phyloP scores from a whole-genome alignment of 1,140 invertebrate species.

The Coenobita brevimanus region DNA sequence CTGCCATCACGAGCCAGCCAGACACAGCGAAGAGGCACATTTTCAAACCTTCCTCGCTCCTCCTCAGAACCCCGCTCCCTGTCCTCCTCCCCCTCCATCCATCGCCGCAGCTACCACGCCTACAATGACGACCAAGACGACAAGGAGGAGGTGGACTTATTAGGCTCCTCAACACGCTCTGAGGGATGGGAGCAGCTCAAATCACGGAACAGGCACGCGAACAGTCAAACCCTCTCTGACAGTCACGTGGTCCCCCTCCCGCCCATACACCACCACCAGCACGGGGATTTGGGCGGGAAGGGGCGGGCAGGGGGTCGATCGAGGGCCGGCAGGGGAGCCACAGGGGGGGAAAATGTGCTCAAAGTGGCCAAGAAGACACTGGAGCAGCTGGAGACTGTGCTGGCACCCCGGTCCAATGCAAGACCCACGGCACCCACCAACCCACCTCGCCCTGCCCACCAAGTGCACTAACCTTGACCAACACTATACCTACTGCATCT shows the following conservation, averaged over 20 bases:
- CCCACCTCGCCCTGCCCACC: too few species aligned
- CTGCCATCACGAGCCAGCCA: not conserved
- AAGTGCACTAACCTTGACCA: too few species aligned
- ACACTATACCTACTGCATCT: too few species aligned
- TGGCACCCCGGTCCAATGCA: constrained; percentile 41
- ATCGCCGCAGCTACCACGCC: not conserved
- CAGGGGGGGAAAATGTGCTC: constrained; percentile 43
- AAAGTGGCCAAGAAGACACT: constrained; percentile 62
- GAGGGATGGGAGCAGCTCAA: constrained; percentile 58
- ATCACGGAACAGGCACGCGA: not conserved
- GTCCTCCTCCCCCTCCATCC: not conserved
- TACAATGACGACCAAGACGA: constrained; percentile 16
- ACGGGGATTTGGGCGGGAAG: not conserved
- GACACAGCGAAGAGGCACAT: constrained; percentile 8
- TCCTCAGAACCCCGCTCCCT: constrained; percentile 43
- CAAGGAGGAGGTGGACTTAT: not conserved
- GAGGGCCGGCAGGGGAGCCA: not conserved
- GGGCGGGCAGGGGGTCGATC: constrained; percentile 7
- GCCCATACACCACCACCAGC: constrained; percentile 45
- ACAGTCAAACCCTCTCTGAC: not conserved
- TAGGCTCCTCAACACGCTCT: constrained; percentile 53
- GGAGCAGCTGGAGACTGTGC: constrained; percentile 57
- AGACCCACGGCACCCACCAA: constrained; percentile 24
- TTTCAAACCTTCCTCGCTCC: constrained; percentile 27
- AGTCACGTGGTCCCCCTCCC: constrained; percentile 63